These are phyloP conservation scores for Elgaria multicarinata DNA, from an alignment of 2,113 vertebrate species.

Conservation along the genomic window DNA sequence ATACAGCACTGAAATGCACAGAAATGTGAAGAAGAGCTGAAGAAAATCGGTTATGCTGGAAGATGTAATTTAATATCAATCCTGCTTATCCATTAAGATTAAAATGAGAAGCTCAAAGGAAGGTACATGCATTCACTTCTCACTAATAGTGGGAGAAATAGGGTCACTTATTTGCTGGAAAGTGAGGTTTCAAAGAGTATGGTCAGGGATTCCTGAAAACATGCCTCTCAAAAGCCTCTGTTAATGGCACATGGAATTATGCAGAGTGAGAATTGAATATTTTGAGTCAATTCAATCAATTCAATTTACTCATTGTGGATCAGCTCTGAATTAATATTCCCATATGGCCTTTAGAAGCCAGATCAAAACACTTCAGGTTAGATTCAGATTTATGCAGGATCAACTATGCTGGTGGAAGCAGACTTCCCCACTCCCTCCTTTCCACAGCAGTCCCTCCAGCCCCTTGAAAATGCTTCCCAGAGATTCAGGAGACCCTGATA, in stretches of 20 bases:
- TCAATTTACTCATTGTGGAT: not conserved
- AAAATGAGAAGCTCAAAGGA: conserved; percentile 47
- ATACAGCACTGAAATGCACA: conserved; percentile 20
- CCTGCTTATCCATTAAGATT: conserved; percentile 33
- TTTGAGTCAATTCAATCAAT: not conserved
- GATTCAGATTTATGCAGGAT: too few relatives aligned
- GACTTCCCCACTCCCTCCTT: too few relatives aligned
- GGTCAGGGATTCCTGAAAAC: not conserved
- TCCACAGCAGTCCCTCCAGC: too few relatives aligned
- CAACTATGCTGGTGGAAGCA: too few relatives aligned
- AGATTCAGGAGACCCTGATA: too few relatives aligned
- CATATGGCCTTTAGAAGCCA: not conserved
- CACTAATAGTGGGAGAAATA: not conserved
- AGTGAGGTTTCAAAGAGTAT: not conserved
- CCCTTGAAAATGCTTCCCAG: too few relatives aligned
- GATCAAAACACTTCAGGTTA: not conserved
- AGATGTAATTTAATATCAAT: conserved; percentile 38
- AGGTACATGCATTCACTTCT: conserved; percentile 12
- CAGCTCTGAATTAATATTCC: not conserved
- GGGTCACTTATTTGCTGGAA: conserved; percentile 2
- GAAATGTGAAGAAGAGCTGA: conserved; percentile 36
- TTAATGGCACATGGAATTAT: not conserved
- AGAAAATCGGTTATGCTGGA: conserved; percentile 30
- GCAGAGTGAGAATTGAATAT: not conserved
- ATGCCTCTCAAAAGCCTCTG: not conserved